Base-by-base conservation (phyloP, 2,888 invertebrate genomes). In the Atrina japonica region DNA sequence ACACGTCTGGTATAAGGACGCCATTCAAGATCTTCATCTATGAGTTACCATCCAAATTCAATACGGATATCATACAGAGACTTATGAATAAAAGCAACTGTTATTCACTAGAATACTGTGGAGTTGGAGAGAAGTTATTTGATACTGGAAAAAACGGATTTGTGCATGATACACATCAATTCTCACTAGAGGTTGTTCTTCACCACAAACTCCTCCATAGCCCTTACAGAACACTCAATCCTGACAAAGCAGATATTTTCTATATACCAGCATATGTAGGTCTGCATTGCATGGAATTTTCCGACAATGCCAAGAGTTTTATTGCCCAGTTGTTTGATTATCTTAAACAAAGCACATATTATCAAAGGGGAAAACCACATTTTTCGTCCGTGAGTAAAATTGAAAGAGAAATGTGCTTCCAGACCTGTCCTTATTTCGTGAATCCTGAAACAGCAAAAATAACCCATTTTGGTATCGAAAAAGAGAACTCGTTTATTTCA, bases 381-480 rank as follows among this genome's bases (percentile, higher is more conserved):
- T 76, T 86, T 68, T 75, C 82, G 53, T 73, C 85, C 1, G 40
- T 84, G 6, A 77, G 72, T 3, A 86, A 84, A 77, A 87, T 87
- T 16, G 78, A 86, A 59, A 64, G 81, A 21, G 84, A 84, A 68
- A 81, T 84, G 66, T 63, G 43, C 6, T 70, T 70, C 0, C 21
- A 29, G 0, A 45, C 53, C 3, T 86, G 84, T 63, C 78, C 84
- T 0, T 77, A 75, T 49, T 71, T 86, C 27, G 56, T 27, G 16
- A 75, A 78, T 45, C 66, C 70, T 18, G 58, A 75, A 1, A 66
- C 75, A 14, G 55, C 58, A 14, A 73, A 78, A 27, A 67, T 87
- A 2, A 77, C 79, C 0, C 83, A 70, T 50, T 70, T 86, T 3
- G 80, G 71, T 0, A 86, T 87, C 14, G 87, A 87, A 70, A 76